Base-by-base conservation (phyloP, 2,113 vertebrate genomes). In the Acrocephalus arundinaceus region DNA sequence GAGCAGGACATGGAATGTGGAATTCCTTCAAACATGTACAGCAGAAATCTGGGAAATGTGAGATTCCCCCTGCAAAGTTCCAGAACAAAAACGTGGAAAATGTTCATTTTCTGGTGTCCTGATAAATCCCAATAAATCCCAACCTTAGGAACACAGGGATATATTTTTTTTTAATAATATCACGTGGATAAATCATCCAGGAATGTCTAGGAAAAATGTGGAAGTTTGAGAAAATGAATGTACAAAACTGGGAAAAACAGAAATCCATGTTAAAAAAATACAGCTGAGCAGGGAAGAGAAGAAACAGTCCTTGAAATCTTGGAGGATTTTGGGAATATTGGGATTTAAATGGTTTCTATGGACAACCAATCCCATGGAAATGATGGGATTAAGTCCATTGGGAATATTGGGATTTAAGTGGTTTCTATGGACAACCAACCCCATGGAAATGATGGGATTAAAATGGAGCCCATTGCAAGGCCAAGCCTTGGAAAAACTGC, bases 41-140 rank as follows among this genome's bases (percentile, higher is more conserved):
- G n/a, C n/a, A n/a, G n/a, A n/a, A n/a, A n/a, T n/a, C n/a, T n/a
- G n/a, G n/a, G n/a, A n/a, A n/a, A 62, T 2, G 28, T 0, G 13
- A 13, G 24, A 45, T 30, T 49, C 39, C 13, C 30, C 23, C 23
- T 17, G 17, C 7, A 35, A 43, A 45, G 24, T 21, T 6, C 45
- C 62, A 5, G 33, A 58, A 78, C 9, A 46, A 23, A 19, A 51
- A 49, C 1, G 1, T 9, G 31, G 24, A 12, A 74, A 81, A 59
- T 1, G 2, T 13, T 41, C 25, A 3, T 54, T 37, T 17, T 7
- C 20, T 1, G 0, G 0, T 31, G 14, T 41, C 25, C 55, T 0
- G 1, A 19, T 28, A 39, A 70, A 41, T 16, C 55, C 1, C 4
- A 27, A 24, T 7, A 27, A 15, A 3, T 49, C 21, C 52, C 8